Evolutionary conservation across 2,113 vertebrate species (phyloP).

Genomic region (Salvelinus sp.): DNA sequence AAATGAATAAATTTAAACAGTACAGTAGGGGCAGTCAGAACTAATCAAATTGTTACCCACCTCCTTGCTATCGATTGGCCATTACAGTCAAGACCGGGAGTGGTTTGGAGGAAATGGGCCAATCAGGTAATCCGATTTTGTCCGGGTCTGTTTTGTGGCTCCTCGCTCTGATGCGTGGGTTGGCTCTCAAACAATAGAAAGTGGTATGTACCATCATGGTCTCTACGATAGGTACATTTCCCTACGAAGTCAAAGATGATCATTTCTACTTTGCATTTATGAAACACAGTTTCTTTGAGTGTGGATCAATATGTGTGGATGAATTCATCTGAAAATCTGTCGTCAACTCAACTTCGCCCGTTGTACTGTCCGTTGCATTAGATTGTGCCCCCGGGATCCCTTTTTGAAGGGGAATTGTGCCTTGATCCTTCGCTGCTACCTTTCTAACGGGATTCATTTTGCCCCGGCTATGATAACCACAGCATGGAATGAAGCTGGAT

Average conservation of each 20-base stretch:
- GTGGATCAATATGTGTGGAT: background rate
- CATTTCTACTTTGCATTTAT: background rate
- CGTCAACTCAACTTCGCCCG: background rate
- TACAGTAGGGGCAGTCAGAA: background rate
- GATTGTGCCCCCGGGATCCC: conserved; percentile 36
- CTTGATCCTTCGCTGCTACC: conserved; percentile 59
- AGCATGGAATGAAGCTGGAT: conserved; percentile 64
- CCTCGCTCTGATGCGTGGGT: conserved; percentile 40
- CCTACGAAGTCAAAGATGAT: background rate
- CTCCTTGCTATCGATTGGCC: conserved; percentile 33
- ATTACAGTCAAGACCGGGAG: conserved; percentile 7
- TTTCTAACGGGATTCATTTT: conserved; percentile 62
- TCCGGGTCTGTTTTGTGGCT: conserved; percentile 34
- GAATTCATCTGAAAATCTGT: background rate
- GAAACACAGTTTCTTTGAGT: background rate
- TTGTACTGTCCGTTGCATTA: background rate
- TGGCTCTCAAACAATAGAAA: conserved; percentile 75
- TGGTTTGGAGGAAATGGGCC: conserved; percentile 20
- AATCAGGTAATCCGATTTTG: conserved; percentile 39
- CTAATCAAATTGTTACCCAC: background rate
- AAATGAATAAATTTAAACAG: background rate
- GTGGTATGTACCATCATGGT: conserved; percentile 71
- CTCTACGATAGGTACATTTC: conserved; percentile 51
- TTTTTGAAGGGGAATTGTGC: conserved; percentile 47
- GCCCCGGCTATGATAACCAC: conserved; percentile 35